These are phyloP conservation scores for Syngnathus acus DNA, from an alignment of 2,797 vertebrate genomes.

Conservation along the genomic window DNA sequence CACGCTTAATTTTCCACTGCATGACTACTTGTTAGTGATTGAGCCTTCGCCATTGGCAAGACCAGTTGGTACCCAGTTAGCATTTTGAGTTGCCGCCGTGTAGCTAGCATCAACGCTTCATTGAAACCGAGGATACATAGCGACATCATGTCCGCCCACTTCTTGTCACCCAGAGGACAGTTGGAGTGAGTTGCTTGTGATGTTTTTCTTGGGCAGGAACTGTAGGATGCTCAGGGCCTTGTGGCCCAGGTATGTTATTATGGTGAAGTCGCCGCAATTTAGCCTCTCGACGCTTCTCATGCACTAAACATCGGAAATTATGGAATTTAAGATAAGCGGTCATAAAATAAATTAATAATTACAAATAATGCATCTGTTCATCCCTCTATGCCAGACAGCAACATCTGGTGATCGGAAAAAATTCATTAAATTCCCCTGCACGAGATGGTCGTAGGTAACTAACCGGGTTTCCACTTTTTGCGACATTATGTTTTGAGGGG, in stretches of 20 bases:
- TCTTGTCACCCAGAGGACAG: too few species aligned
- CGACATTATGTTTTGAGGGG: too few species aligned
- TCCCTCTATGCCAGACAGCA: background rate
- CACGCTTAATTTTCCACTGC: background rate
- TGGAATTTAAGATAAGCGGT: background rate
- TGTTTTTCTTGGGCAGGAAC: too few species aligned
- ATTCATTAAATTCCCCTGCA: too few species aligned
- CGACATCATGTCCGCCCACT: too few species aligned
- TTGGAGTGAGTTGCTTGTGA: too few species aligned
- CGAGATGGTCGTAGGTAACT: too few species aligned
- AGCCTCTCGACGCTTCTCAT: background rate
- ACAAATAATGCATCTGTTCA: background rate
- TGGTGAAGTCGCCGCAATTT: background rate
- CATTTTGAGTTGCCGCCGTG: background rate
- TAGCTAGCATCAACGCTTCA: background rate
- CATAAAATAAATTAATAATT: background rate
- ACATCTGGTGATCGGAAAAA: background rate
- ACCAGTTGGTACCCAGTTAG: background rate
- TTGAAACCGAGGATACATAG: background rate
- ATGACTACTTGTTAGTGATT: background rate
- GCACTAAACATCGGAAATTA: background rate
- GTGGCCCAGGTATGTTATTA: too few species aligned
- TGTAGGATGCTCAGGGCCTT: too few species aligned
- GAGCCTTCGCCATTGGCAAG: background rate
- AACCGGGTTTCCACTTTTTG: too few species aligned